Evolutionary conservation across 2,888 invertebrate genomes (phyloP).

Genomic region (Phaedon cochleariae): DNA sequence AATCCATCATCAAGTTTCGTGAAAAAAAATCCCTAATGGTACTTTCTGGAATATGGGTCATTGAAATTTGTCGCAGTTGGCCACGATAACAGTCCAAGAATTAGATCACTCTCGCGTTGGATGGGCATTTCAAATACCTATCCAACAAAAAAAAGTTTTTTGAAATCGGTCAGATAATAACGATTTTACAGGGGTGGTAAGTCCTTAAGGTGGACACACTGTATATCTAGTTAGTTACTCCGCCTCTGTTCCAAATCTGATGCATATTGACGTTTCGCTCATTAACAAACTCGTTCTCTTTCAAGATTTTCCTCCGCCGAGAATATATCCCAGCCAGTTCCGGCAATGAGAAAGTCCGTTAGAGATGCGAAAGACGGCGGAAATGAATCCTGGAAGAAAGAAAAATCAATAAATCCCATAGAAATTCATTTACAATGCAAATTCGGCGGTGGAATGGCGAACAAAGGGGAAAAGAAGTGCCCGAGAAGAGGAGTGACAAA

Average conservation of each 20-base stretch:
- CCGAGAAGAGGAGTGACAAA: slow-evolving; percentile 54
- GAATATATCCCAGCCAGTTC: slow-evolving; percentile 27
- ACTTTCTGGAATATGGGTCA: too few species aligned
- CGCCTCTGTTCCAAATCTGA: background rate
- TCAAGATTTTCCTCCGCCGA: slow-evolving; percentile 28
- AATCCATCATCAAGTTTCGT: too few species aligned
- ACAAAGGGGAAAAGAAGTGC: slow-evolving; percentile 29
- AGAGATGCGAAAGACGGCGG: slow-evolving; percentile 16
- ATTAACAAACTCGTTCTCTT: slow-evolving; percentile 25
- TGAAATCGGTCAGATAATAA: too few species aligned
- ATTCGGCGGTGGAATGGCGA: slow-evolving; percentile 42
- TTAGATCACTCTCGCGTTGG: too few species aligned
- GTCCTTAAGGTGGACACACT: too few species aligned
- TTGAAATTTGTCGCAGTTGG: too few species aligned
- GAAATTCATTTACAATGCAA: slow-evolving; percentile 57
- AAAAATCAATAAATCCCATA: slow-evolving; percentile 56
- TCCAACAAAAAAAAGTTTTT: too few species aligned
- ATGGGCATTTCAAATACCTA: too few species aligned
- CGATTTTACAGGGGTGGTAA: too few species aligned
- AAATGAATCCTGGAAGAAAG: slow-evolving; percentile 41
- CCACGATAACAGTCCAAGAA: too few species aligned
- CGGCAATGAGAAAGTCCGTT: slow-evolving; percentile 29
- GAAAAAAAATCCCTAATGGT: too few species aligned
- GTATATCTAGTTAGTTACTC: too few species aligned
- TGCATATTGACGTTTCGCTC: slow-evolving; percentile 13